These are phyloP conservation scores for Hylaea fasciaria DNA, from an alignment of 2,888 invertebrate genomes.

Conservation along the genomic window DNA sequence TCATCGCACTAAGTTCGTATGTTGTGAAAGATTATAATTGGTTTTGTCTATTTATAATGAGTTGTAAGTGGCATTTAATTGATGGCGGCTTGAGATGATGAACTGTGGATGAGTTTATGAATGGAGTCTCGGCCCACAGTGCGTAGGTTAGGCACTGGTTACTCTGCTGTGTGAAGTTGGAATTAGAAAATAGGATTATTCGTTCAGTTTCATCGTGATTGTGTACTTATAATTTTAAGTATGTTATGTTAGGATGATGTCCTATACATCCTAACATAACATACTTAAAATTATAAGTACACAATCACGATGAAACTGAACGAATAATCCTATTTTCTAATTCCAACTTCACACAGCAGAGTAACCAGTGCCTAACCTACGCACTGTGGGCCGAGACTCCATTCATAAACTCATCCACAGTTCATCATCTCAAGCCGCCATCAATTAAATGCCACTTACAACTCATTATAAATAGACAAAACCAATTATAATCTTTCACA, in stretches of 20 bases:
- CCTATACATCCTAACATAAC: too few relatives aligned
- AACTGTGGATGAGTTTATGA: conserved; percentile 43
- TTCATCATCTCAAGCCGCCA: conserved; percentile 61
- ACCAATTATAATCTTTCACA: conserved; percentile 70
- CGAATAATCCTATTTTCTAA: not conserved
- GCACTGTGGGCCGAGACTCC: conserved; percentile 65
- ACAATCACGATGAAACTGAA: not conserved
- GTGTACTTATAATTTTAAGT: not conserved
- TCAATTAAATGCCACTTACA: conserved; percentile 77
- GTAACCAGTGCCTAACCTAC: conserved; percentile 5
- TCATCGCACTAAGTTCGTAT: conserved; percentile 56
- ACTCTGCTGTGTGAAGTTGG: not conserved
- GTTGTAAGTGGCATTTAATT: conserved; percentile 75
- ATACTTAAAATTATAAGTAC: not conserved
- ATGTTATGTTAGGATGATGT: too few relatives aligned
- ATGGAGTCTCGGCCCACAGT: conserved; percentile 67
- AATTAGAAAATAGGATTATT: not conserved
- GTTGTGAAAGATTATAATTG: conserved; percentile 69
- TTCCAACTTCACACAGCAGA: not conserved
- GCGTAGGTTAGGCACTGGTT: conserved; percentile 11
- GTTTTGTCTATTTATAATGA: conserved; percentile 78
- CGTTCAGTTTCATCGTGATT: not conserved
- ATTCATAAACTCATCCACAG: conserved; percentile 44
- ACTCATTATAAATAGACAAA: conserved; percentile 78
- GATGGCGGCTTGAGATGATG: conserved; percentile 65